phyloP scores from a whole-genome alignment of 2,888 invertebrate genomes.

The Meandrusa payeni region DNA sequence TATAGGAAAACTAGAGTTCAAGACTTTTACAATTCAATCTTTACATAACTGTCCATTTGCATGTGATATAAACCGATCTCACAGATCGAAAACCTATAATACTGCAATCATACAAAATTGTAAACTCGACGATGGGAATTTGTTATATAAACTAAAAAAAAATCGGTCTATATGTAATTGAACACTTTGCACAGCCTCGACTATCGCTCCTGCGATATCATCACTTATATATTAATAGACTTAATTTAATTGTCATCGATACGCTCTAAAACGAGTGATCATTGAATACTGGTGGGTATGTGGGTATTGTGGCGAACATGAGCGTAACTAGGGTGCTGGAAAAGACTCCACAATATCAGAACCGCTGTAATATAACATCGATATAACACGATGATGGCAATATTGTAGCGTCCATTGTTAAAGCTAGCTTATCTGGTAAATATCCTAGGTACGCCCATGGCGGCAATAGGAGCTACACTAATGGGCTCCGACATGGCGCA shows the following conservation, averaged over 20 bases:
- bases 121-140: slow-evolving; percentile 76
- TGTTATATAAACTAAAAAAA: slow-evolving; percentile 56
- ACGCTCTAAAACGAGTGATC: slow-evolving; percentile 80
- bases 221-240: slow-evolving; percentile 58
- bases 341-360: slow-evolving; percentile 14
- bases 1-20: slow-evolving; percentile 72
- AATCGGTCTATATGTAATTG: slow-evolving; percentile 65
- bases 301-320: slow-evolving; percentile 37
- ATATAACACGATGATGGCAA: slow-evolving; percentile 29
- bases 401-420: slow-evolving; percentile 21
- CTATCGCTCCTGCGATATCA: slow-evolving; percentile 61
- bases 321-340: slow-evolving; percentile 18
- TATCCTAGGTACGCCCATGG: slow-evolving; percentile 24
- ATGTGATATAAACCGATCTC: slow-evolving; percentile 46
- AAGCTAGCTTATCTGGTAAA: slow-evolving; percentile 19
- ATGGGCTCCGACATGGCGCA: slow-evolving; percentile 67
- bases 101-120: slow-evolving; percentile 62
- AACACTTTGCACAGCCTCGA: slow-evolving; percentile 80
- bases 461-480: slow-evolving; percentile 33
- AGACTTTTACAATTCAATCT: slow-evolving; percentile 36
- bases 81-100: slow-evolving; percentile 57
- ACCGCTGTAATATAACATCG: slow-evolving; percentile 29
- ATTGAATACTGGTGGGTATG: slow-evolving; percentile 75
- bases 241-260: slow-evolving; percentile 71
- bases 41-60: slow-evolving; percentile 40